Percentiles rank a stretch among this genome's conserved stretches.
These are phyloP conservation scores for Cremastinae sp. DNA, from an alignment of 2,888 invertebrate genomes.

Conservation along the genomic window DNA sequence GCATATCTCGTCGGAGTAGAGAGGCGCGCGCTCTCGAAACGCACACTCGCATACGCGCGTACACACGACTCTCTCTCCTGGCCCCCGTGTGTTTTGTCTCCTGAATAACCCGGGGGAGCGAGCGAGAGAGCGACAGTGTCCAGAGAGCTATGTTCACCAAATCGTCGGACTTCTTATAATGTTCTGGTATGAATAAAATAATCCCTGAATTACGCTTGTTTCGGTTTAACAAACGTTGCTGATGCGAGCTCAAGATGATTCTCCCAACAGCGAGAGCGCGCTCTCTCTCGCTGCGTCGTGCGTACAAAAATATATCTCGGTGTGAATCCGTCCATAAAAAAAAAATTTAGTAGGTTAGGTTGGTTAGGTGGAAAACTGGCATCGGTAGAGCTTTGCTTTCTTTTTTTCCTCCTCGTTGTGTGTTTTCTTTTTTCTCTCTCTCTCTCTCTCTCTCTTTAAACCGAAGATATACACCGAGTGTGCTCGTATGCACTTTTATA, in stretches of 20 bases:
- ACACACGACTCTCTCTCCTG: slow-evolving; percentile 27
- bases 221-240: background rate
- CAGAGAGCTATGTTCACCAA: slow-evolving; percentile 46
- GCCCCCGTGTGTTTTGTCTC: slow-evolving; percentile 48
- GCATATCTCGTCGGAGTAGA: slow-evolving; percentile 47
- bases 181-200: slow-evolving; percentile 52
- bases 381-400: slow-evolving; percentile 71
- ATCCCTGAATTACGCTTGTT: slow-evolving; percentile 17
- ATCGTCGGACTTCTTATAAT: slow-evolving; percentile 55
- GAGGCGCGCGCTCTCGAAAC: slow-evolving; percentile 44
- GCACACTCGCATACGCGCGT: slow-evolving; percentile 5
- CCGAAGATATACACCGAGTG: slow-evolving; percentile 51
- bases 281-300: slow-evolving; percentile 27
- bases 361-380: slow-evolving; percentile 71
- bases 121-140: slow-evolving; percentile 36
- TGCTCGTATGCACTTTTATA: slow-evolving; percentile 59
- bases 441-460: slow-evolving; percentile 43
- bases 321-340: slow-evolving; percentile 49
- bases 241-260: background rate
- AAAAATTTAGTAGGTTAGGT: slow-evolving; percentile 75
- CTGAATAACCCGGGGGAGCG: slow-evolving; percentile 44
- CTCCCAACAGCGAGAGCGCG: slow-evolving; percentile 6
- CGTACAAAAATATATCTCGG: slow-evolving; percentile 60
- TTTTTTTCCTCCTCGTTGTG: slow-evolving; percentile 61
- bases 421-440: slow-evolving; percentile 61